Conservation (phyloP, 1,140 invertebrate species). For the Augochlora pura region DNA sequence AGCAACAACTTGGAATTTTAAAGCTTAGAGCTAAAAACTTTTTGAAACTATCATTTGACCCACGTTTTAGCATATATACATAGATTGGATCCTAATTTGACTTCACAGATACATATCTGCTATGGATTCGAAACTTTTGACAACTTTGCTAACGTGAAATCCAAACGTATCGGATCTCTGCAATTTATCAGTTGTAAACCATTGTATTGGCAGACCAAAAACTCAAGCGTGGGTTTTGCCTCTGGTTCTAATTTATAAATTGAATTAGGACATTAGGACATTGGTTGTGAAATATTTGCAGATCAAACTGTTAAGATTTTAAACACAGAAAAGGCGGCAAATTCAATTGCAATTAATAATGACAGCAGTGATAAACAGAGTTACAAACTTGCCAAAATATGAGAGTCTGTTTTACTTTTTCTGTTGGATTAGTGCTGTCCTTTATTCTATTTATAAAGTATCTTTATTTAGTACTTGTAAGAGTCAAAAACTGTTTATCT, state of each 20-base stretch:
- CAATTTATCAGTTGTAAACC: too few relatives aligned
- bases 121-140: too few relatives aligned
- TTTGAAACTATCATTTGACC: too few relatives aligned
- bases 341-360: constrained; percentile 47
- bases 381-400: constrained; percentile 42
- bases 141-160: too few relatives aligned
- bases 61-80: too few relatives aligned
- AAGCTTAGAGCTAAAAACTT: too few relatives aligned
- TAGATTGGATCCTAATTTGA: too few relatives aligned
- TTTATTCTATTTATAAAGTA: constrained; percentile 73
- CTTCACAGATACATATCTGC: too few relatives aligned
- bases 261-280: not conserved
- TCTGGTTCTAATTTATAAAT: not conserved
- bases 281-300: not conserved
- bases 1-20: too few relatives aligned
- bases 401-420: constrained; percentile 68
- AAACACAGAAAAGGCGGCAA: constrained; percentile 51
- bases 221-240: too few relatives aligned
- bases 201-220: too few relatives aligned
- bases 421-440: constrained; percentile 69
- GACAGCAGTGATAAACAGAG: constrained; percentile 32
- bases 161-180: too few relatives aligned
- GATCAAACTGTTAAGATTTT: not conserved
- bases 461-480: constrained; percentile 68
- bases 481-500: constrained; percentile 42